Percentiles rank a stretch among this genome's conserved stretches.
Evolutionary conservation across 2,113 vertebrate species (phyloP).

Genomic region (Odocoileus hemionus): DNA sequence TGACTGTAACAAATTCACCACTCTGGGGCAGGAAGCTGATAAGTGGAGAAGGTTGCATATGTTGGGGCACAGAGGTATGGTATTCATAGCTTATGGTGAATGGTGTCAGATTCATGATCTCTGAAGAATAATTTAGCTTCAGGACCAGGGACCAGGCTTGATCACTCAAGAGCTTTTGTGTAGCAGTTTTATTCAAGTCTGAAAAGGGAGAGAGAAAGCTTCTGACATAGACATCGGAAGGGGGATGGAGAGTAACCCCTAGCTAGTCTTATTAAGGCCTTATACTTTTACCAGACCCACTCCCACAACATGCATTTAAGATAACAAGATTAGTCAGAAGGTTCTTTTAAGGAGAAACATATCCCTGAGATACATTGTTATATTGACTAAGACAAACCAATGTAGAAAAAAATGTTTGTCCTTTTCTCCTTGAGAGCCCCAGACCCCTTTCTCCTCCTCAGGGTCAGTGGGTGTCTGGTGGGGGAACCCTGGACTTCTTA

Average conservation of each 20-base stretch:
- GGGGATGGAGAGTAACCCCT: not conserved
- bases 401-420: not conserved
- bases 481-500: not conserved
- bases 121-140: not conserved
- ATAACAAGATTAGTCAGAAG: not conserved
- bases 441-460: not conserved
- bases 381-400: not conserved
- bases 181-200: not conserved
- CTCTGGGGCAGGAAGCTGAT: not conserved
- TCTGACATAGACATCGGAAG: not conserved
- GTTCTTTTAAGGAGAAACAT: not conserved
- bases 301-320: not conserved
- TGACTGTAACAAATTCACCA: not conserved
- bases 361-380: not conserved
- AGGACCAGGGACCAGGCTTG: not conserved
- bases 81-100: not conserved
- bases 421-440: not conserved
- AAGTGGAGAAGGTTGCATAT: not conserved
- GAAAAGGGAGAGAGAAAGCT: not conserved
- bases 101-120: not conserved
- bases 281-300: not conserved
- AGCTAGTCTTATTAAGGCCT: not conserved
- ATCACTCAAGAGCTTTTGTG: not conserved
- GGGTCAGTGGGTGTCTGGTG: fast-evolving
- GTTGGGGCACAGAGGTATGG: not conserved